Conservation (phyloP, 2,113 vertebrate species). For the Dicaeum eximium region DNA sequence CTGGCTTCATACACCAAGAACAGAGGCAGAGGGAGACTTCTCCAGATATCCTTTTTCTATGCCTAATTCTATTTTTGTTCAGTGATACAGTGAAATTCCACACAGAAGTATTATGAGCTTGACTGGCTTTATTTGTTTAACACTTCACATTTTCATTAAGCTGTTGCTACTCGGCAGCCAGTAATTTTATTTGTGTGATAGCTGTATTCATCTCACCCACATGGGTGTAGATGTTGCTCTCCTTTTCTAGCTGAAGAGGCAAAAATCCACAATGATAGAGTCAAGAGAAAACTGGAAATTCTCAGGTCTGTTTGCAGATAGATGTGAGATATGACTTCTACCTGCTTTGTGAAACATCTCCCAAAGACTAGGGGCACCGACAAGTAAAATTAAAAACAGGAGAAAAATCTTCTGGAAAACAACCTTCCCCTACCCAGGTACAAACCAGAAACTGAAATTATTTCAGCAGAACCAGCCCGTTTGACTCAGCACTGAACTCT, state of each 20-base stretch:
- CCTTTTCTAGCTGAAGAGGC: neutral
- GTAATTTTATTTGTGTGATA: slow-evolving; percentile 65
- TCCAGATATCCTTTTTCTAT: neutral
- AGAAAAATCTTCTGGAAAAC: neutral
- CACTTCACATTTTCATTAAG: slow-evolving; percentile 70
- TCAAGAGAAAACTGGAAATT: neutral
- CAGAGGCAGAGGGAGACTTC: neutral
- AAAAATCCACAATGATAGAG: neutral
- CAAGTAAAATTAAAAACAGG: neutral
- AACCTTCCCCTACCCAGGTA: neutral
- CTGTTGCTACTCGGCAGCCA: slow-evolving; percentile 54
- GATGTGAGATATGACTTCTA: neutral
- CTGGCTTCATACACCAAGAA: neutral
- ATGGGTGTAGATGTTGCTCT: neutral
- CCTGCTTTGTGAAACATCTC: neutral
- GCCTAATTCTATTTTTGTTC: slow-evolving; percentile 53
- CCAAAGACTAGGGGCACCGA: neutral
- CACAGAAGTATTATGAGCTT: slow-evolving; percentile 50
- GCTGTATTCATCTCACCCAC: slow-evolving; percentile 21
- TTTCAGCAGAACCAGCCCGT: neutral
- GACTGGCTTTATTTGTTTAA: slow-evolving; percentile 70
- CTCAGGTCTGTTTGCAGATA: neutral
- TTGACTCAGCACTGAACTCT: neutral
- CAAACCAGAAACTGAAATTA: neutral
- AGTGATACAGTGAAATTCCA: slow-evolving; percentile 51